phyloP scores from a whole-genome alignment of 2,888 invertebrate species.

The Archips crataeganus region DNA sequence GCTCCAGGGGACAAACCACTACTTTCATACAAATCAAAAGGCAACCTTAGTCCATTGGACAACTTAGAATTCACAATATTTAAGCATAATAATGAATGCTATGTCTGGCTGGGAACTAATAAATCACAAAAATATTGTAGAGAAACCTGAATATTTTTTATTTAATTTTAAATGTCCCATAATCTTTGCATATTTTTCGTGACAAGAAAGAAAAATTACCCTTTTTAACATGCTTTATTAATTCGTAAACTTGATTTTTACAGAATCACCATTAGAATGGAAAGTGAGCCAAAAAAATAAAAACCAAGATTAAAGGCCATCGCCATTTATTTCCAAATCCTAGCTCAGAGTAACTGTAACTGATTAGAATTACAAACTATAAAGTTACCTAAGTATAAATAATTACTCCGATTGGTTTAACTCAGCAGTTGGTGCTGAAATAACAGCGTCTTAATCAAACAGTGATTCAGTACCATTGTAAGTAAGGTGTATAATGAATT shows the following conservation, averaged over 20 bases:
- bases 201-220: too few species aligned
- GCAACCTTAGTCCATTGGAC: too few species aligned
- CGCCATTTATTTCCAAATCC: slow-evolving; percentile 19
- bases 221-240: too few species aligned
- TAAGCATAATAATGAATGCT: too few species aligned
- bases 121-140: too few species aligned
- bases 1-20: too few species aligned
- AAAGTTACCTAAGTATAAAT: slow-evolving; percentile 35
- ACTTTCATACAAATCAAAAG: too few species aligned
- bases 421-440: slow-evolving; percentile 14
- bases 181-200: too few species aligned
- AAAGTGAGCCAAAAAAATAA: not conserved
- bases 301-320: slow-evolving; percentile 8
- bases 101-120: too few species aligned
- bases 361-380: slow-evolving; percentile 33
- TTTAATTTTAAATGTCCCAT: too few species aligned
- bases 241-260: not conserved
- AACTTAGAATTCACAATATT: too few species aligned
- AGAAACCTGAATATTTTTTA: too few species aligned
- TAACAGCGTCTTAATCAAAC: slow-evolving; percentile 17
- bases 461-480: slow-evolving; percentile 8
- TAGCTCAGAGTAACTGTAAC: slow-evolving; percentile 26
- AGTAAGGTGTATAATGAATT: not conserved
- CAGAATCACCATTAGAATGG: not conserved
- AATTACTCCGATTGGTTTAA: slow-evolving; percentile 21